Base-by-base conservation (phyloP, 2,113 vertebrate species). In the Callipepla squamata region DNA sequence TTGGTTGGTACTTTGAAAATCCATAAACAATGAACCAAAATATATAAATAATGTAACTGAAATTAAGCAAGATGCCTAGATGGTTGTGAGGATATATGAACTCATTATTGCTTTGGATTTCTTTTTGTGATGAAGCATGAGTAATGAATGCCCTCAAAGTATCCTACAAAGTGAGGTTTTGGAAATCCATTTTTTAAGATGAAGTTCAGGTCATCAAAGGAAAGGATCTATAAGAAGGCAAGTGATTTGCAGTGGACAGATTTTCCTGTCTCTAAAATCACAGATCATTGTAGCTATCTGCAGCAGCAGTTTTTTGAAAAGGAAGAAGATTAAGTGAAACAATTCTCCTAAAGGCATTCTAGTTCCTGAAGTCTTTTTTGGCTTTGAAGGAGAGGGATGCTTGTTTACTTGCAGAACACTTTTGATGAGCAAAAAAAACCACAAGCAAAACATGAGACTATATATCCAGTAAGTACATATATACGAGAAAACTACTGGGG, bases 291-390 rank as follows among this genome's bases (percentile, higher is more conserved):
- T 80, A 94, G 79, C 76, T 90, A 47, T 82, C 67, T 87, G 82
- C 90, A 86, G 77, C 59, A 78, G 74, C 83, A 75, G 73, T 81
- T 94, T 94, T 94, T 80, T 57, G 74, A 72, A 94, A 57, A 94
- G 36, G 42, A 74, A 84, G 62, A 86, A 88, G 44, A 78, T 95
- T 40, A 91, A 90, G 44, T 86, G 65, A 88, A 94, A 81, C 51
- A 57, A 44, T 85, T 85, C 77, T 75, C 34, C 81, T 79, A 90
- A 83, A 76, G 61, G 69, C 19, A 75, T 94, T 95, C 51, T 93
- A 88, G 61, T 69, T 75, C 44, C 90, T 88, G 83, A 94, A 88
- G n/a, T 86, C 22, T 50, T 83, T 83, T 72, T 30, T 90, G 77
- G 15, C 77, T 94, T 92, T 95, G 88, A 86, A 92, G 51, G 25